Evolutionary conservation across 2,888 invertebrate genomes (phyloP).

Genomic region (Drosophila incognita): DNA sequence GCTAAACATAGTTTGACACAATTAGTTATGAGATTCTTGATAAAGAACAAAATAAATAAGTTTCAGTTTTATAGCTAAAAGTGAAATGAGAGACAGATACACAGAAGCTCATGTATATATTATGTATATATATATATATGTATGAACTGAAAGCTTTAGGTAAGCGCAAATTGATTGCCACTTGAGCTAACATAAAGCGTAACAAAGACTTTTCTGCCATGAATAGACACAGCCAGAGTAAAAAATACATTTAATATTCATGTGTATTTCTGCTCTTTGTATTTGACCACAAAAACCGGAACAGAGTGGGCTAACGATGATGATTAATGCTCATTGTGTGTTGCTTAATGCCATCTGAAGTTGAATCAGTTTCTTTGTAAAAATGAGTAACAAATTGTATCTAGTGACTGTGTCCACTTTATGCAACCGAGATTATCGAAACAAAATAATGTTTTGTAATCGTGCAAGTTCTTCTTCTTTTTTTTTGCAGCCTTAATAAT

Average conservation of each 20-base stretch:
- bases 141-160: neutral
- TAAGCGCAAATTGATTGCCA: conserved; percentile 11
- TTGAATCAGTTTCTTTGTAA: conserved; percentile 12
- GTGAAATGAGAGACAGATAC: neutral
- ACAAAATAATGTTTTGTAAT: conserved; percentile 30
- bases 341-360: neutral
- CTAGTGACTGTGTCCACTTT: neutral
- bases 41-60: neutral
- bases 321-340: conserved; percentile 37
- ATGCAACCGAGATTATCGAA: conserved; percentile 1
- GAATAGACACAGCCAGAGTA: neutral
- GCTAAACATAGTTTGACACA: neutral
- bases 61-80: neutral
- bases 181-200: conserved; percentile 25
- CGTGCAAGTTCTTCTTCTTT: neutral
- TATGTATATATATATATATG: neutral
- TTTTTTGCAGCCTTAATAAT: too few relatives aligned
- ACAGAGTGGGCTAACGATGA: neutral
- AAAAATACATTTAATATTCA: conserved; percentile 8
- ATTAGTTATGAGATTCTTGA: neutral
- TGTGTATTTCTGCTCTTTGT: conserved; percentile 24
- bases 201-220: conserved; percentile 23
- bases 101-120: too few relatives aligned
- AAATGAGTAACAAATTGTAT: neutral
- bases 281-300: conserved; percentile 22